A percentile compares a stretch with the other conserved stretches of the same genome.
These are phyloP conservation scores for Meda fulgida DNA, from an alignment of 2,797 vertebrate species.

Conservation along the genomic window DNA sequence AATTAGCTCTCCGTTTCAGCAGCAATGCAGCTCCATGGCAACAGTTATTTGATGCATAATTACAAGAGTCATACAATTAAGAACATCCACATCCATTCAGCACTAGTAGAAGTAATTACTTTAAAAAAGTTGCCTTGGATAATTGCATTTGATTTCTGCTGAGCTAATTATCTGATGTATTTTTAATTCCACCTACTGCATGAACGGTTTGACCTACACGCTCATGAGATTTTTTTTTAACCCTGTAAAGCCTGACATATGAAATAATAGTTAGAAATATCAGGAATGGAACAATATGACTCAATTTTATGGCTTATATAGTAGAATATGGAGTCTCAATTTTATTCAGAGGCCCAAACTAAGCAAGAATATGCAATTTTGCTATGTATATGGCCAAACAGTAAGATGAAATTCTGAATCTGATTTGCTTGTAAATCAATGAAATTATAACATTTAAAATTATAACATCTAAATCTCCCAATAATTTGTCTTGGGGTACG, in stretches of 20 bases:
- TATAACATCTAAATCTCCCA: not conserved
- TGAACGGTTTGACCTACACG: slow-evolving; percentile 47
- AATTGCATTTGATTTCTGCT: slow-evolving; percentile 48
- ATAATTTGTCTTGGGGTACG: not conserved
- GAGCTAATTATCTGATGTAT: slow-evolving; percentile 63
- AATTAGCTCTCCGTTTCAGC: slow-evolving; percentile 36
- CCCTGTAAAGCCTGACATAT: not conserved
- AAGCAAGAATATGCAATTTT: not conserved
- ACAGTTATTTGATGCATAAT: slow-evolving; percentile 57
- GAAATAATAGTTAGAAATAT: not conserved
- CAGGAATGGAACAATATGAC: no score
- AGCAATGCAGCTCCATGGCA: slow-evolving; percentile 62
- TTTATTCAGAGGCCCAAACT: not conserved
- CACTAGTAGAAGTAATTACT: slow-evolving; percentile 58
- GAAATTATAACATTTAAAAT: no score
- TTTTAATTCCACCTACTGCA: slow-evolving; percentile 60
- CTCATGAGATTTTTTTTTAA: not conserved
- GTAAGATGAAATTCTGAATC: no score
- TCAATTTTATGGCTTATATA: not conserved
- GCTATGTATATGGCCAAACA: no score
- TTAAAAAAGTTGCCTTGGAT: slow-evolving; percentile 48
- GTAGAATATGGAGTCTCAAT: not conserved
- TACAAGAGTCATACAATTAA: slow-evolving; percentile 57
- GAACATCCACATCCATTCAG: slow-evolving; percentile 45
- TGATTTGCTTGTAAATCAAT: no score